These are phyloP conservation scores for Pterocles burchelli DNA, from an alignment of 2,113 vertebrate species.

Conservation along the genomic window DNA sequence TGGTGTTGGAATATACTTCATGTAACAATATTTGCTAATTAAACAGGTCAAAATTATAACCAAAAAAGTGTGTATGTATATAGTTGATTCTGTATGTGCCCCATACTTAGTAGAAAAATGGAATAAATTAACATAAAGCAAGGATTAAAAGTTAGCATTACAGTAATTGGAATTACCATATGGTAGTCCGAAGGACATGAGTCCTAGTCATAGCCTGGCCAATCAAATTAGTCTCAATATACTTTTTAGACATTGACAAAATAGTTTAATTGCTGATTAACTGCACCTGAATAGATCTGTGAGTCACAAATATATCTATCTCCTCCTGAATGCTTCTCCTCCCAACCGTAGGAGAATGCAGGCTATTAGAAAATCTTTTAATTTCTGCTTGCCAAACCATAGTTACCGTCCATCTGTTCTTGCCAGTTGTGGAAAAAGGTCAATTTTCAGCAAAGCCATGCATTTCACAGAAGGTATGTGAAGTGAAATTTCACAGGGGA, in stretches of 20 bases:
- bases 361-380: slow-evolving; percentile 75
- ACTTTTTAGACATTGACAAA: slow-evolving; percentile 37
- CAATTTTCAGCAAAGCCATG: slow-evolving; percentile 79
- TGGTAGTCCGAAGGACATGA: background rate
- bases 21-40: background rate
- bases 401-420: slow-evolving; percentile 89
- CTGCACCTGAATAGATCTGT: slow-evolving; percentile 65
- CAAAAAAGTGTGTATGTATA: background rate
- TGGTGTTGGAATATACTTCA: background rate
- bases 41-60: background rate
- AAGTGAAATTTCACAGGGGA: slow-evolving; percentile 84
- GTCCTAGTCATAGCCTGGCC: slow-evolving; percentile 32
- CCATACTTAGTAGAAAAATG: background rate
- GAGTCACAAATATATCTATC: slow-evolving; percentile 49
- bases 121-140: slow-evolving; percentile 18
- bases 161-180: slow-evolving; percentile 51
- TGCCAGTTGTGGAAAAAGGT: slow-evolving; percentile 86
- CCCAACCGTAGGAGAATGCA: slow-evolving; percentile 64
- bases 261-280: slow-evolving; percentile 69
- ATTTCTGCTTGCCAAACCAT: slow-evolving; percentile 79
- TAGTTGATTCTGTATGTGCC: background rate
- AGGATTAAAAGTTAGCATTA: slow-evolving; percentile 61
- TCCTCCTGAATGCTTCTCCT: slow-evolving; percentile 67
- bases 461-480: slow-evolving; percentile 83
- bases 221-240: slow-evolving; percentile 35